Evolutionary conservation across 2,888 invertebrate genomes (phyloP), one percentile per base, ranked within the genome.

Genomic region (Drosophila anomalata): DNA sequence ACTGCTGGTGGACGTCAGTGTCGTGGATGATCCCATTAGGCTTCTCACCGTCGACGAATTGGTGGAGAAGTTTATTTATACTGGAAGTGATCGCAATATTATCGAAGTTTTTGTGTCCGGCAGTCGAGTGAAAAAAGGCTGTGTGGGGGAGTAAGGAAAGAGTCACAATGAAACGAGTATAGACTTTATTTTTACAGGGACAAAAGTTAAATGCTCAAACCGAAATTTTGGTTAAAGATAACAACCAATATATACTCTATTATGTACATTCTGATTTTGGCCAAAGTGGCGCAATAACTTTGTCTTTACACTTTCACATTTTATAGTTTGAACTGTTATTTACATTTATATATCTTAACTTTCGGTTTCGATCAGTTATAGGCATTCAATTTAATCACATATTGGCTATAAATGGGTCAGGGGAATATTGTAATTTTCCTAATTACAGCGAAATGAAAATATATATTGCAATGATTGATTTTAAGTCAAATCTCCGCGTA

Each of bases 71-170:
- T 96, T 97, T 86, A 92, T 97, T 70, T 96, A 95, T 87, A 90
- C 94, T 12, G 97, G 97, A 0, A 97, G 97, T 90, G 96, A 97
- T 90, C 94, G 97, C 70, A 97, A 97, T 90, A 95, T 98, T 70
- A 62, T 89, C 0, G 93, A 94, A 75, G 96, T 97, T 2, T 97
- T 94, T 92, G 96, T 97, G 2, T 94, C 94, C 63, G 97, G 97
- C 4, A 92, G 91, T 74, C 90, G 92, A 86, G 93, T 95, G 6
- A 94, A 90, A 50, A 50, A 63, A 29, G 24, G 50, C 31, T 47
- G 31, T 1, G 24, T 31, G 20, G 3, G 6, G 7, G 22, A 33
- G 51, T 54, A 44, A 22, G 52, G 74, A 79, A 73, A 86, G 79
- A 72, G 62, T 62, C 42, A 22, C 61, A 33, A 51, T 39, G 61